phyloP scores from a whole-genome alignment of 2,797 vertebrate species.

The Sciurus carolinensis region DNA sequence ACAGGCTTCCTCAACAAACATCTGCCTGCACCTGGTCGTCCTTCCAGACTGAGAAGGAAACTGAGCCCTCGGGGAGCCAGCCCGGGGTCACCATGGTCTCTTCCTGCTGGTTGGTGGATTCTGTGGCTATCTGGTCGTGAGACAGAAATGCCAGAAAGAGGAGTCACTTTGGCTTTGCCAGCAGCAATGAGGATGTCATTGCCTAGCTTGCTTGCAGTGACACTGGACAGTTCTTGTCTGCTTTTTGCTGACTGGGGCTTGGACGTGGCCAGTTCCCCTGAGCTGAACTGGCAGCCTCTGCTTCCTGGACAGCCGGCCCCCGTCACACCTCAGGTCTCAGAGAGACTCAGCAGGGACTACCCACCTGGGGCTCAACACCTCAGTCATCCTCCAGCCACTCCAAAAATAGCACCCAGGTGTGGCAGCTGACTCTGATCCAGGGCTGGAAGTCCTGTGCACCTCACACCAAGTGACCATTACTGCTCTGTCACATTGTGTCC shows the following conservation, averaged over 20 bases:
- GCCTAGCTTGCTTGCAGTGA: not conserved
- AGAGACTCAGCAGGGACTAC: not conserved
- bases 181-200: not conserved
- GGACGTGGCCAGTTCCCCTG: not conserved
- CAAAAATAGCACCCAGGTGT: not conserved
- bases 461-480: not conserved
- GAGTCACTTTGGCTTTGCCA: not conserved
- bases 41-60: not conserved
- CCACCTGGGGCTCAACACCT: not conserved
- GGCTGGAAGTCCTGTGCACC: not conserved
- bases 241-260: not conserved
- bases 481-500: not conserved
- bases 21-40: not conserved
- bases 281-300: not conserved
- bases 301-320: constrained; percentile 27
- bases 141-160: not conserved
- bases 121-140: not conserved
- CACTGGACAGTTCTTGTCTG: not conserved
- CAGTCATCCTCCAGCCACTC: not conserved
- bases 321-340: rapidly evolving
- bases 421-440: not conserved
- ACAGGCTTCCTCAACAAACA: not conserved
- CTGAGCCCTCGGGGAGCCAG: not conserved
- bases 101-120: not conserved
- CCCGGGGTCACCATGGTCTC: not conserved